A percentile compares a stretch with the other conserved stretches of the same genome.
Evolutionary conservation across 1,140 invertebrate genomes (phyloP).

Genomic region (Dermatophagoides farinae): DNA sequence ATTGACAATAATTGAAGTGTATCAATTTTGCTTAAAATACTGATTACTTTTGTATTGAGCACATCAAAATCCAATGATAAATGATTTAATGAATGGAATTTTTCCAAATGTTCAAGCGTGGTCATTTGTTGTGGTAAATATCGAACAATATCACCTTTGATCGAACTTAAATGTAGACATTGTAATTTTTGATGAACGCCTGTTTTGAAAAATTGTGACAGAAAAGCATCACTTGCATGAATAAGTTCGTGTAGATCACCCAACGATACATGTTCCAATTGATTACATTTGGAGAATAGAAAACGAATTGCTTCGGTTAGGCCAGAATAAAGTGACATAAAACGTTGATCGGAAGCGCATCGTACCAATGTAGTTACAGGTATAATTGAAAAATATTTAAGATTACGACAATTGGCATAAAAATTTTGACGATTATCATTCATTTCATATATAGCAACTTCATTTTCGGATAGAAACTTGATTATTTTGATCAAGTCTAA

Average conservation of each 20-base stretch:
- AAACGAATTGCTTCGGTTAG: conserved; percentile 5
- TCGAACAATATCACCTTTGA: conserved; percentile 3
- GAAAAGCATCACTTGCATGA: background rate
- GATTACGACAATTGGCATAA: conserved; percentile 5
- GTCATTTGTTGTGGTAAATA: background rate
- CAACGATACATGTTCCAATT: background rate
- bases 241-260: background rate
- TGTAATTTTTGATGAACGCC: background rate
- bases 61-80: background rate
- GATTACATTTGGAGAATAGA: conserved; percentile 1
- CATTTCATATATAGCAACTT: background rate
- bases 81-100: background rate
- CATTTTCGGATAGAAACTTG: conserved; percentile 1
- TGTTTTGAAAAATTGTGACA: background rate
- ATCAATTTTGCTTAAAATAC: background rate
- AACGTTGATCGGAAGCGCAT: background rate
- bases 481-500: conserved; percentile 1
- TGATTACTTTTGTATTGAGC: background rate
- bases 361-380: background rate
- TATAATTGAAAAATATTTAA: background rate
- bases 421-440: background rate
- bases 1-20: background rate
- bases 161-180: background rate
- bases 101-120: background rate
- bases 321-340: background rate